phyloP scores from a whole-genome alignment of 2,113 vertebrate species.

The Isichthys henryi region DNA sequence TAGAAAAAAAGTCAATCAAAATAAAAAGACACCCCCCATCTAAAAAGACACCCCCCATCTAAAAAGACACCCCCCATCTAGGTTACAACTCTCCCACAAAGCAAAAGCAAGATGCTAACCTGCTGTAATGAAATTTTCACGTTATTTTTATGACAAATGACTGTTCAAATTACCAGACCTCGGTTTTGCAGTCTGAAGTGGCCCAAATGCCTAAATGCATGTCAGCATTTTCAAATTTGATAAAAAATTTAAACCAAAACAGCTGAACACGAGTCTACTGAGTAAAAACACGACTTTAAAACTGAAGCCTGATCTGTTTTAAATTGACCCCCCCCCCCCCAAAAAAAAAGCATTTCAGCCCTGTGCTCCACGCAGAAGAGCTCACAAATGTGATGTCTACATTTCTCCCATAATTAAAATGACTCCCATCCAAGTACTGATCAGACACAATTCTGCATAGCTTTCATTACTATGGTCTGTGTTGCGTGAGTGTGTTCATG shows the following conservation, averaged over 20 bases:
- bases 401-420: neutral
- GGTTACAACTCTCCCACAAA: neutral
- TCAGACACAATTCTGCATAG: neutral
- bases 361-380: neutral
- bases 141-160: neutral
- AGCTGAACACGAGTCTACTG: neutral
- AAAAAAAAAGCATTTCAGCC: neutral
- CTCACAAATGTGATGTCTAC: neutral
- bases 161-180: neutral
- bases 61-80: neutral
- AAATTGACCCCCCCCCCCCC: neutral
- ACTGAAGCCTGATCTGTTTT: neutral
- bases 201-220: constrained; percentile 12
- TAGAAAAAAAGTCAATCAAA: neutral
- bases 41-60: too few species aligned
- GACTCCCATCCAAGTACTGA: neutral
- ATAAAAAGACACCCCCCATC: neutral
- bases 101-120: neutral
- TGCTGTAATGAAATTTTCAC: neutral
- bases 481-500: neutral
- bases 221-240: constrained; percentile 23
- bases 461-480: neutral
- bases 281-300: constrained; percentile 1
- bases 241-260: constrained; percentile 26
- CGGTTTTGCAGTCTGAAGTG: neutral